phyloP scores from a whole-genome alignment of 2,797 vertebrate species.

The Enteromius mattozi region DNA sequence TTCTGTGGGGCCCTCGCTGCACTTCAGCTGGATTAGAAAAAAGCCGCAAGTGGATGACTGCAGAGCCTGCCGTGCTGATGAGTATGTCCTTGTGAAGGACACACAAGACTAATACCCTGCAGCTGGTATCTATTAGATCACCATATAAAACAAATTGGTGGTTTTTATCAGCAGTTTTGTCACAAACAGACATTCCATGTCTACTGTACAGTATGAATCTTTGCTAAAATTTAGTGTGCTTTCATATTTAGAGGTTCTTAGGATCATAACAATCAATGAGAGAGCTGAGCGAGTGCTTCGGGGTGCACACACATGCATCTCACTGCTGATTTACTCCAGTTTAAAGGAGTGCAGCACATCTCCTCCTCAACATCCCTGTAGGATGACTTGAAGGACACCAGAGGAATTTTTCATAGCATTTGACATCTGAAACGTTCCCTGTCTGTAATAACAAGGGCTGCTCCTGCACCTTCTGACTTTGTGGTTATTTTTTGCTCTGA shows the following conservation, averaged over 20 bases:
- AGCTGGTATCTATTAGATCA: slow-evolving; percentile 36
- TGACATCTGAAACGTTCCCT: slow-evolving; percentile 19
- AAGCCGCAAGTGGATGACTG: slow-evolving; percentile 5
- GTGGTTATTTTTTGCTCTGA: slow-evolving; percentile 6
- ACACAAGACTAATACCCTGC: slow-evolving; percentile 16
- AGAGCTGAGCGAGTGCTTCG: neutral
- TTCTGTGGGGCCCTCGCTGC: slow-evolving; percentile 31
- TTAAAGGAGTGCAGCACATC: slow-evolving; percentile 4
- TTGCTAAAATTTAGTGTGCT: neutral
- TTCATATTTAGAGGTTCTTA: neutral
- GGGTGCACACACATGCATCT: neutral
- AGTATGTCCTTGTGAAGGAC: slow-evolving; percentile 22
- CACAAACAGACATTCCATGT: neutral
- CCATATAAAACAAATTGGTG: slow-evolving; percentile 9
- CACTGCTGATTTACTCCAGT: slow-evolving; percentile 24
- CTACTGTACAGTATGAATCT: neutral
- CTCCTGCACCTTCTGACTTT: neutral
- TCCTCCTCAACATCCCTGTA: neutral
- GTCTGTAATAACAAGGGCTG: slow-evolving; percentile 23
- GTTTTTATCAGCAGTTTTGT: neutral
- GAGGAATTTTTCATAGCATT: slow-evolving; percentile 6
- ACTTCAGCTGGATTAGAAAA: slow-evolving; percentile 42
- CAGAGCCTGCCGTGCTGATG: slow-evolving; percentile 14
- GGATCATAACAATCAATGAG: neutral
- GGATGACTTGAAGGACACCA: slow-evolving; percentile 21